Percentiles rank a stretch among this genome's conserved stretches.
Evolutionary conservation across 2,113 vertebrate species (phyloP).

Genomic region (Menidia beryllina): DNA sequence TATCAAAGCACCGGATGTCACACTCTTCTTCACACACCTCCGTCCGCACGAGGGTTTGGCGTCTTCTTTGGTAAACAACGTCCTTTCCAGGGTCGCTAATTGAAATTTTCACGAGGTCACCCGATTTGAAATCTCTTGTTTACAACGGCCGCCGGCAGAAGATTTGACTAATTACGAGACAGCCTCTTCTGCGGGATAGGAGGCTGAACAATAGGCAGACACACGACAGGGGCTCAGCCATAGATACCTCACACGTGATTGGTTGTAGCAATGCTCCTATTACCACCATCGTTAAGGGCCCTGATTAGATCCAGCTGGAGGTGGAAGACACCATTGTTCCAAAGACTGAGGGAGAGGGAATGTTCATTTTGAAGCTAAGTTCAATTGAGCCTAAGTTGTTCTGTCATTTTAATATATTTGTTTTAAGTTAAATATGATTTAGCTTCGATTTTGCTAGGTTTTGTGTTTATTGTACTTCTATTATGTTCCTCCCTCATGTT

Average conservation of each 20-base stretch:
- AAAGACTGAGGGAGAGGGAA: too few relatives aligned
- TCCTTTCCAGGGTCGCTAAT: constrained; percentile 67
- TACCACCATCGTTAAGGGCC: too few relatives aligned
- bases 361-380: too few relatives aligned
- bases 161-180: constrained; percentile 69
- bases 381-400: too few relatives aligned
- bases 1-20: neutral
- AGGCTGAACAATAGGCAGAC: constrained; percentile 48
- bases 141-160: constrained; percentile 67
- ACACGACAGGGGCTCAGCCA: neutral
- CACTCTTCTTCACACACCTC: constrained; percentile 16
- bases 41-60: constrained; percentile 31
- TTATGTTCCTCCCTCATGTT: too few relatives aligned
- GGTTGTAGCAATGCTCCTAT: too few relatives aligned
- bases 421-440: too few relatives aligned
- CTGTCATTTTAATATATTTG: too few relatives aligned
- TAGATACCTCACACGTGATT: constrained; percentile 11
- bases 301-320: too few relatives aligned
- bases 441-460: too few relatives aligned
- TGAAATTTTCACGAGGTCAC: constrained; percentile 70
- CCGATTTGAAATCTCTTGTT: constrained; percentile 73
- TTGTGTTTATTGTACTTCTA: too few relatives aligned
- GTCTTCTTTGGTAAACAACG: constrained; percentile 43
- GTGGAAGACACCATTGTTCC: too few relatives aligned
- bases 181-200: constrained; percentile 31